phyloP scores from a whole-genome alignment of 2,797 vertebrate genomes.

The Pangasius larnaudii region DNA sequence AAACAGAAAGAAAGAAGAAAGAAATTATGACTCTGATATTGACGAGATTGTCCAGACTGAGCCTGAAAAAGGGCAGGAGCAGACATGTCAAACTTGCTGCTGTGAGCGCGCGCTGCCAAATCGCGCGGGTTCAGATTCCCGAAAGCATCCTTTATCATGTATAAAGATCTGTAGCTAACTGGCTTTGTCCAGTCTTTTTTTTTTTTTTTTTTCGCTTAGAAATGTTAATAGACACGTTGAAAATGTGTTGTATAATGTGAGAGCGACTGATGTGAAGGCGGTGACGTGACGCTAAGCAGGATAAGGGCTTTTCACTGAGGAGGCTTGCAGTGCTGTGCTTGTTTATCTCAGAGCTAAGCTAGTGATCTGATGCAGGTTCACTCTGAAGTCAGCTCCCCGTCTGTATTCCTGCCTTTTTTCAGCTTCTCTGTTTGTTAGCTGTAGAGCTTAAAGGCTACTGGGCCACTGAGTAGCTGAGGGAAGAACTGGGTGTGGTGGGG shows the following conservation, averaged over 20 bases:
- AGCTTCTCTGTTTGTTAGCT: background rate
- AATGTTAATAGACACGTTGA: background rate
- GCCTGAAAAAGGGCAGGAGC: background rate
- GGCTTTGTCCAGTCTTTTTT: background rate
- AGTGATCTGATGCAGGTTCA: background rate
- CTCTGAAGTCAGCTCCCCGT: background rate
- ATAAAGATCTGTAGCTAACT: background rate
- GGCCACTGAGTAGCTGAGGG: constrained; percentile 25
- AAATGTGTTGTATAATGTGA: background rate
- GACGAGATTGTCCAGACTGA: background rate
- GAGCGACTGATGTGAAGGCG: background rate
- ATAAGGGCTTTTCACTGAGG: background rate
- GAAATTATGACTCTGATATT: background rate
- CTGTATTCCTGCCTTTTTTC: too few species aligned
- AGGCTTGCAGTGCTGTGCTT: background rate
- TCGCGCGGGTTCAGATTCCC: background rate
- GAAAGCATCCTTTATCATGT: background rate
- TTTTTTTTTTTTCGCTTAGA: background rate
- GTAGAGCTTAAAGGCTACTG: background rate
- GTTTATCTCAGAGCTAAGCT: background rate
- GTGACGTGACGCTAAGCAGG: constrained; percentile 10
- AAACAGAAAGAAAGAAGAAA: background rate
- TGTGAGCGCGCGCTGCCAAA: background rate
- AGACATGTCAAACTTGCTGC: constrained; percentile 7
- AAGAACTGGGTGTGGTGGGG: constrained; percentile 56